A percentile compares a stretch with the other conserved stretches of the same genome.
These are phyloP conservation scores for Isoperla grammatica DNA, from an alignment of 2,888 invertebrate species.

Conservation along the genomic window DNA sequence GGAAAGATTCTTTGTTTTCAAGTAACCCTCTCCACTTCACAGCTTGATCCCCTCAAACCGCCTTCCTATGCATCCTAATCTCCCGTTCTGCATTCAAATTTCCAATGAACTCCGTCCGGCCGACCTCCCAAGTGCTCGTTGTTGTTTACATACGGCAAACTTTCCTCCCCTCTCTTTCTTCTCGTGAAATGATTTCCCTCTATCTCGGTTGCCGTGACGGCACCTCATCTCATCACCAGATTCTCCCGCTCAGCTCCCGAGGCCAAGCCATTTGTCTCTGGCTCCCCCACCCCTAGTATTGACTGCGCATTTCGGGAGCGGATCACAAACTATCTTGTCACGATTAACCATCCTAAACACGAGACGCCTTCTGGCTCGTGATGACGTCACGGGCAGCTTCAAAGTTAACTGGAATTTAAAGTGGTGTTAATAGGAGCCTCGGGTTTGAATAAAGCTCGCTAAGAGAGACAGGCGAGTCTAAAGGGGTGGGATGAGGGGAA, in stretches of 20 bases:
- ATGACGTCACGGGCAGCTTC: too few relatives aligned
- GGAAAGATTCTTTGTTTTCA: too few relatives aligned
- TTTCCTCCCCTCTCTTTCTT: background rate
- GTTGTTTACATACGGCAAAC: background rate
- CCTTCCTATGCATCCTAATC: background rate
- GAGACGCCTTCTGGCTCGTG: too few relatives aligned
- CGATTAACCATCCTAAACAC: background rate
- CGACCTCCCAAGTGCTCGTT: background rate
- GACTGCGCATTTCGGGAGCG: constrained; percentile 13
- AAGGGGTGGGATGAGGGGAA: too few relatives aligned
- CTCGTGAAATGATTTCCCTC: background rate
- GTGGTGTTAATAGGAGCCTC: too few relatives aligned
- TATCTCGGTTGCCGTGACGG: background rate
- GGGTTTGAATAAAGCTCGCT: too few relatives aligned
- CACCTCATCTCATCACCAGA: constrained; percentile 12
- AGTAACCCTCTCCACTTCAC: too few relatives aligned
- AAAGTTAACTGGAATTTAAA: too few relatives aligned
- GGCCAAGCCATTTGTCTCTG: constrained; percentile 5
- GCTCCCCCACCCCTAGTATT: background rate
- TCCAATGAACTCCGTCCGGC: background rate
- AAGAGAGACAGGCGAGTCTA: too few relatives aligned
- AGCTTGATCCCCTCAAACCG: background rate
- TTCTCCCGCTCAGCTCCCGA: background rate
- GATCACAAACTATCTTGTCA: constrained; percentile 13
- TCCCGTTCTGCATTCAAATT: background rate